A percentile compares a stretch with the other conserved stretches of the same genome.
These are phyloP conservation scores for Catocala nupta DNA, from an alignment of 2,888 invertebrate genomes.

Conservation along the genomic window DNA sequence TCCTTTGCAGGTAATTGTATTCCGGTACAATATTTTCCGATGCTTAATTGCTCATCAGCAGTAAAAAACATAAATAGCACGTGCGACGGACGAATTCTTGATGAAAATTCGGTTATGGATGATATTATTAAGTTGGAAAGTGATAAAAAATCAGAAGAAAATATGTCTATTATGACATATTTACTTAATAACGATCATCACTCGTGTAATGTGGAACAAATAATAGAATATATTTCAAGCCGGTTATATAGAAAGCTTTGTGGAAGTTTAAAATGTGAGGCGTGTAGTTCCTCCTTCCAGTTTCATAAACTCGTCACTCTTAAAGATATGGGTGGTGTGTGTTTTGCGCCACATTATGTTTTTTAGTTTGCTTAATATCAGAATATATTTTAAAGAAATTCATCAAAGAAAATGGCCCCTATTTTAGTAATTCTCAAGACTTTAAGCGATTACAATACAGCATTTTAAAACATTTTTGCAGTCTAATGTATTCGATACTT, in stretches of 20 bases:
- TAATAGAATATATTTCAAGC: slow-evolving; percentile 40
- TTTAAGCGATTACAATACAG: slow-evolving; percentile 10
- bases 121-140: slow-evolving; percentile 2
- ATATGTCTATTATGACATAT: slow-evolving; percentile 7
- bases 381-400: slow-evolving; percentile 13
- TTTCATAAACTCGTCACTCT: slow-evolving; percentile 26
- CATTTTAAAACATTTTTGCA: slow-evolving; percentile 14
- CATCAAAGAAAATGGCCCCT: slow-evolving; percentile 8
- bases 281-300: slow-evolving; percentile 16
- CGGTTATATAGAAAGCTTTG: slow-evolving; percentile 30
- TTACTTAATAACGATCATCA: slow-evolving; percentile 1
- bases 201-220: slow-evolving; percentile 19
- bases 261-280: slow-evolving; percentile 25
- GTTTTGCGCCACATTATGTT: slow-evolving; percentile 19
- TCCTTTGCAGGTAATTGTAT: slow-evolving; percentile 28
- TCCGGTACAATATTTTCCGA: slow-evolving; percentile 24
- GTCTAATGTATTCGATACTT: slow-evolving; percentile 10
- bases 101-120: slow-evolving; percentile 4
- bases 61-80: slow-evolving; percentile 17
- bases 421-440: slow-evolving; percentile 8
- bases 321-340: slow-evolving; percentile 29
- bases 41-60: slow-evolving; percentile 25
- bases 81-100: slow-evolving; percentile 8
- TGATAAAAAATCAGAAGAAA: slow-evolving; percentile 12
- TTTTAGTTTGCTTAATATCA: slow-evolving; percentile 23